Base-by-base conservation (phyloP, 2,888 invertebrate genomes). In the Rhamphomyia laevipes region DNA sequence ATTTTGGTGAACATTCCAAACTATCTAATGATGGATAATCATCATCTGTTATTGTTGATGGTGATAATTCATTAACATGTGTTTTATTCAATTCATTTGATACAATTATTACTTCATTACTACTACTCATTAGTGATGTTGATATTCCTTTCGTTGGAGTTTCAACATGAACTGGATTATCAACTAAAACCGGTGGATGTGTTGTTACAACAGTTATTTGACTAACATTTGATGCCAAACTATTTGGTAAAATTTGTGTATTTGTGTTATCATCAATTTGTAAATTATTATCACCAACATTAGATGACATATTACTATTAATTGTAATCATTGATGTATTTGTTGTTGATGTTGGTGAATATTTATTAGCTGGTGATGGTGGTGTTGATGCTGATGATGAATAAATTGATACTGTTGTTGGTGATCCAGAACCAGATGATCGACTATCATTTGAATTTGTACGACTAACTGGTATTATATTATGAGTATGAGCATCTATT, bases 161-260 rank as follows among this genome's bases (percentile, higher is more conserved):
- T 21, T 52, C 40, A 53, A 56, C 55, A 58, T 63, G 58, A 33
- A 73, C 72, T 1, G 57, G 53, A 55, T 77, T 82, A 56, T 82
- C 82, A 53, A 81, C 78, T 43, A 88, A 72, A 11, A 85, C 82
- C 4, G 87, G 87, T 49, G 88, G 89, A 68, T 89, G 89, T 45
- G 86, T 87, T 15, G 84, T 84, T 46, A 89, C 88, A 33, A 89
- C 88, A 2, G 88, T 87, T 51, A 88, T 85, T 61, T 84, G 84
- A 48, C 83, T 86, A 45, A 84, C 80, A 48, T 73, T 65, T 35
- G 84, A 79, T 2, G 82, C 82, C 57, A 86, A 71, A 59, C 85
- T 84, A 69, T 86, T 86, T n/a, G 81, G 80, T 52, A 75, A 71
- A 62, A 80, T 77, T 42, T 76, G 74, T 59, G 72, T 59, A 55